These are phyloP conservation scores for Dendronephthya gigantea DNA, from an alignment of 64 coral and sea anemone species.

Conservation along the genomic window DNA sequence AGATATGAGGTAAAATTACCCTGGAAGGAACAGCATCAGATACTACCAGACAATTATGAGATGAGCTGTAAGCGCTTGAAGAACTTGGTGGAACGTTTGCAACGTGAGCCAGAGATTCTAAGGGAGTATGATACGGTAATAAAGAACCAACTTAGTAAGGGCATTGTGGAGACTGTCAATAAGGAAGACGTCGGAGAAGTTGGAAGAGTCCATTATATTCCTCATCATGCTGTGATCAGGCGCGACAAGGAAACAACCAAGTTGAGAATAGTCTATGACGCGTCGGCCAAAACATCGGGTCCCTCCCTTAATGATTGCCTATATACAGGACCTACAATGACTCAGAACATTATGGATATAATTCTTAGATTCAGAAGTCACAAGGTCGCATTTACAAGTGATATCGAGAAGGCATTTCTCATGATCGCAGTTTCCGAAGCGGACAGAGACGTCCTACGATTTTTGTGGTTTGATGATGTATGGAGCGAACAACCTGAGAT, in stretches of 20 bases:
- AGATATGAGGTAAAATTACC: constrained; percentile 45
- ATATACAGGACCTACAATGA: constrained; percentile 22
- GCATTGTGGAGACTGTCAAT: constrained; percentile 39
- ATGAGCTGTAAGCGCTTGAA: constrained; percentile 5
- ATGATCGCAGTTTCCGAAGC: constrained; percentile 15
- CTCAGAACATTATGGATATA: constrained; percentile 24
- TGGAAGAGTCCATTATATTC: constrained; percentile 51
- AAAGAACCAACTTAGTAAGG: constrained; percentile 17
- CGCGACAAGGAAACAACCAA: constrained; percentile 49
- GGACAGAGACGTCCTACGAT: constrained; percentile 26
- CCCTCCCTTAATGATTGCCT: constrained; percentile 44
- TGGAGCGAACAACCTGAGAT: not conserved
- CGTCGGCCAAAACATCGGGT: constrained; percentile 32
- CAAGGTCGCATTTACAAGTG: constrained; percentile 20
- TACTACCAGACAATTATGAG: constrained; percentile 39
- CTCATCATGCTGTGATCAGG: constrained; percentile 45
- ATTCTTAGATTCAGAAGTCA: constrained; percentile 30
- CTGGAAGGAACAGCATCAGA: constrained; percentile 29
- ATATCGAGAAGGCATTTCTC: constrained; percentile 48
- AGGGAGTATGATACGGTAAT: constrained; percentile 45
- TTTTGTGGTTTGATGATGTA: constrained; percentile 32
- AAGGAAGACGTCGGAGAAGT: not conserved
- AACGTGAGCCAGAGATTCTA: constrained; percentile 14
- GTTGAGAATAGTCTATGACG: constrained; percentile 60
- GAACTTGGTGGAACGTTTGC: constrained; percentile 7